Evolutionary conservation across 1,140 invertebrate species (phyloP), one percentile per base, ranked within the genome.

Genomic region (Pseudomyrmex concolor): DNA sequence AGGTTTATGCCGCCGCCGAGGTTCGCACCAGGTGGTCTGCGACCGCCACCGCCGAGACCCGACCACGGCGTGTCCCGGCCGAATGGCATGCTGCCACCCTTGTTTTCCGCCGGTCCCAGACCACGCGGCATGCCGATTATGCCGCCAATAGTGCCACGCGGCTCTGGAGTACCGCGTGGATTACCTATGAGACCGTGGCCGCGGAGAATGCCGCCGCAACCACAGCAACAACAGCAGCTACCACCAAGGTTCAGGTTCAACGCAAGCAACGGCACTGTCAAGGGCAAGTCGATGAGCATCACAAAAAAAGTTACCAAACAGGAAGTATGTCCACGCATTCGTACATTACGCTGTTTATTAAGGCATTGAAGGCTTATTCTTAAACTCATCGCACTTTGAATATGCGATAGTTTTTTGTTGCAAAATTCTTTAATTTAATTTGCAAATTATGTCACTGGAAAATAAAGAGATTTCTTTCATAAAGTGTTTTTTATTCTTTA

Each of bases 231-330:
- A 34, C 34, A 34, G 0, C 34, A 34, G 34, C 4, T 34, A 34
- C 89, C 89, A 48, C 92, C 92, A 89, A 90, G 92, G 59, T 90
- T 90, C 7, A 88, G 91, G 63, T 92, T 89, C 67, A 77, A 88
- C 2, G 72, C 76, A 13, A 87, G 89, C 17, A 90, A 93, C 19
- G 86, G 76, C 0, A 90, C 82, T 55, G 45, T 81, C 55, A 92
- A 92, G 64, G 64, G 62, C 15, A 94, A 93, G 87, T 34, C 48
- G n/a, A 48, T 76, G 12, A 91, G 89, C 77, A 91, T 83, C 59
- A 54, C 78, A 1, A 93, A 91, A 25, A 94, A 92, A 83, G 84
- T 72, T 48, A 91, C 59, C 80, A 93, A 92, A 84, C 57, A 92
- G 1, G 91, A 93, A 85, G 93, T 93, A 90, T 62, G 81, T 60